These are phyloP conservation scores for Phoebastria nigripes DNA, from an alignment of 2,797 vertebrate species.

Conservation along the genomic window DNA sequence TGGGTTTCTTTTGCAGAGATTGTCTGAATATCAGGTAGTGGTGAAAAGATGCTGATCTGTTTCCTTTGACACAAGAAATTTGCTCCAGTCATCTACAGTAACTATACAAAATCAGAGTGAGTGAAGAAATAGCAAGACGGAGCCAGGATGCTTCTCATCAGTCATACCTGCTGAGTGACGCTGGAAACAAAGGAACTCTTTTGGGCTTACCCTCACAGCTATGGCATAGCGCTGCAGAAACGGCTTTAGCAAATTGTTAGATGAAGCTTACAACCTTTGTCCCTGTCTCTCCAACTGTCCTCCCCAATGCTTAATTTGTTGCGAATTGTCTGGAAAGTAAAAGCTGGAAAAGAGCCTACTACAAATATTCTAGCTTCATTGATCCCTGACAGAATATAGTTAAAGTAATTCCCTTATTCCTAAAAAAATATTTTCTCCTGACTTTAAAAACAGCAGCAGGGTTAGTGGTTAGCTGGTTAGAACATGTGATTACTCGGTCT, in stretches of 20 bases:
- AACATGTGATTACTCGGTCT: not conserved
- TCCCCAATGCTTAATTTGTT: not conserved
- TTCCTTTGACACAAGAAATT: not conserved
- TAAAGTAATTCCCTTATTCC: not conserved
- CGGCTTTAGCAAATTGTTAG: not conserved
- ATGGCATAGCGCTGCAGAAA: not conserved
- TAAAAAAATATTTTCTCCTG: not conserved
- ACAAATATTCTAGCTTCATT: not conserved
- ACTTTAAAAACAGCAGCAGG: not conserved
- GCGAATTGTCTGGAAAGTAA: not conserved
- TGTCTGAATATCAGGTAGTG: not conserved
- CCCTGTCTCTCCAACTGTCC: not conserved
- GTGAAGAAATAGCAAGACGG: not conserved
- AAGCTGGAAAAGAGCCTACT: not conserved
- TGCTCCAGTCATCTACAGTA: not conserved
- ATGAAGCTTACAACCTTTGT: not conserved
- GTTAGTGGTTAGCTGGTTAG: not conserved
- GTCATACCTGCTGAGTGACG: not conserved
- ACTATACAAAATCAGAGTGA: not conserved
- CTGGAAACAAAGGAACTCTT: not conserved
- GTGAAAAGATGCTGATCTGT: conserved; percentile 1
- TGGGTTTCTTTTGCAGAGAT: not conserved
- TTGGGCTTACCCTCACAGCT: not conserved
- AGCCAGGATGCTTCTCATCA: not conserved
- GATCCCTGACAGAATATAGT: not conserved